Conservation (phyloP, 2,888 invertebrate genomes). For the Unio pictorum region DNA sequence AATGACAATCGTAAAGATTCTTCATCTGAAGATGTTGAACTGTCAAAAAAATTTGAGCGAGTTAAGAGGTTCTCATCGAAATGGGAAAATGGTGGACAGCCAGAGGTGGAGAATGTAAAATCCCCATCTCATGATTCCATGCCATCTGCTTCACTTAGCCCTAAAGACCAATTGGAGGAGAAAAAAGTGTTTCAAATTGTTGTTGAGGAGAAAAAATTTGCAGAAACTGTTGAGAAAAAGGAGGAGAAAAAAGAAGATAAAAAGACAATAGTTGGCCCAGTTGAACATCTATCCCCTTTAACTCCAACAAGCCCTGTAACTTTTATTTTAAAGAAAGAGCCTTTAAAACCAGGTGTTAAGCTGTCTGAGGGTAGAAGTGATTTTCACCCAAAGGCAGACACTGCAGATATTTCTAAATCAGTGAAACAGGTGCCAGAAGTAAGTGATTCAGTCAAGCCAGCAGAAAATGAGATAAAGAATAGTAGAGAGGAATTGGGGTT, state of each 20-base stretch:
- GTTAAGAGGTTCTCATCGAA: constrained; percentile 40
- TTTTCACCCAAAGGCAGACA: not conserved
- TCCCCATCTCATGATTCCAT: constrained; percentile 1
- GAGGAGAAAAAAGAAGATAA: constrained; percentile 10
- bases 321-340: constrained; percentile 46
- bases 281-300: constrained; percentile 1
- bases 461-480: constrained; percentile 5
- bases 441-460: constrained; percentile 1
- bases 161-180: no score
- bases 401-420: constrained; percentile 3
- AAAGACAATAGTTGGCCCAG: constrained; percentile 5
- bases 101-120: constrained; percentile 9
- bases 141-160: no score
- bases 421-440: not conserved
- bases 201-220: not conserved
- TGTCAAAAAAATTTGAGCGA: constrained; percentile 43
- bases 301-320: constrained; percentile 23
- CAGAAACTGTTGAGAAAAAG: constrained; percentile 9
- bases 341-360: constrained; percentile 26
- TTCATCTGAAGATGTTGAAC: constrained; percentile 24
- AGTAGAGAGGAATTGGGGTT: no score
- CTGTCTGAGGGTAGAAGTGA: not conserved
- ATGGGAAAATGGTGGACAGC: constrained; percentile 30
- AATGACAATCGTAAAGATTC: constrained; percentile 15
- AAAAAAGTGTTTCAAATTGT: no score